These are phyloP conservation scores for Heliothis peltigera DNA, from an alignment of 2,888 invertebrate species.

Conservation along the genomic window DNA sequence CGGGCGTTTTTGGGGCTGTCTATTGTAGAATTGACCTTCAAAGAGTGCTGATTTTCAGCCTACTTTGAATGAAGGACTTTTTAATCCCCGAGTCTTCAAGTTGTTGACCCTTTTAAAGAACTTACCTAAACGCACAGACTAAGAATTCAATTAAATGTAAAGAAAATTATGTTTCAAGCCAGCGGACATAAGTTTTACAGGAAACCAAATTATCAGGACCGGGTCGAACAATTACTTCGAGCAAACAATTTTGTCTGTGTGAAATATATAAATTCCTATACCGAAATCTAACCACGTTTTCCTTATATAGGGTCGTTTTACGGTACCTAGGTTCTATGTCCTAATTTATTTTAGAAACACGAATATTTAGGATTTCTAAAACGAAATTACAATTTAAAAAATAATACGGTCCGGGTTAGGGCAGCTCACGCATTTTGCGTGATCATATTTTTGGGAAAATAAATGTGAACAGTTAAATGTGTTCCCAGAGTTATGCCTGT, in stretches of 20 bases:
- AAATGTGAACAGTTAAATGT: constrained; percentile 39
- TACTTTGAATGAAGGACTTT: too few relatives aligned
- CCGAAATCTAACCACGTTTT: constrained; percentile 24
- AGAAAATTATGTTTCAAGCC: constrained; percentile 6
- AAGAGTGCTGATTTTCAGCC: too few relatives aligned
- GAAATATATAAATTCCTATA: constrained; percentile 17
- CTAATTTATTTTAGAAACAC: constrained; percentile 8
- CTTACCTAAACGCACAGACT: background rate
- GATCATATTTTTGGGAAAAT: constrained; percentile 2
- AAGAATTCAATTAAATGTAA: constrained; percentile 26
- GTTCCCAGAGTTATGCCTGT: constrained; percentile 13
- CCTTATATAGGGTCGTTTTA: constrained; percentile 32
- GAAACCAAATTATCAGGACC: constrained; percentile 7
- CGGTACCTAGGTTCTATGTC: constrained; percentile 21
- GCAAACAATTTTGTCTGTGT: constrained; percentile 18
- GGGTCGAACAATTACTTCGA: constrained; percentile 28
- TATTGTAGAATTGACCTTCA: too few relatives aligned
- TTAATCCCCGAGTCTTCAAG: too few relatives aligned
- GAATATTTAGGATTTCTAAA: constrained; percentile 6
- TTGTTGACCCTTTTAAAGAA: background rate
- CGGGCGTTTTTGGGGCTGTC: too few relatives aligned
- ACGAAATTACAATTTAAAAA: constrained; percentile 10
- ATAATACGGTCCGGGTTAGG: constrained; percentile 11
- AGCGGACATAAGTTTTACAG: constrained; percentile 9
- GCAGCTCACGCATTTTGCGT: constrained; percentile 3